A percentile compares a stretch with the other conserved stretches of the same genome.
phyloP scores from a whole-genome alignment of 2,113 vertebrate species.

The Datnioides undecimradiatus region DNA sequence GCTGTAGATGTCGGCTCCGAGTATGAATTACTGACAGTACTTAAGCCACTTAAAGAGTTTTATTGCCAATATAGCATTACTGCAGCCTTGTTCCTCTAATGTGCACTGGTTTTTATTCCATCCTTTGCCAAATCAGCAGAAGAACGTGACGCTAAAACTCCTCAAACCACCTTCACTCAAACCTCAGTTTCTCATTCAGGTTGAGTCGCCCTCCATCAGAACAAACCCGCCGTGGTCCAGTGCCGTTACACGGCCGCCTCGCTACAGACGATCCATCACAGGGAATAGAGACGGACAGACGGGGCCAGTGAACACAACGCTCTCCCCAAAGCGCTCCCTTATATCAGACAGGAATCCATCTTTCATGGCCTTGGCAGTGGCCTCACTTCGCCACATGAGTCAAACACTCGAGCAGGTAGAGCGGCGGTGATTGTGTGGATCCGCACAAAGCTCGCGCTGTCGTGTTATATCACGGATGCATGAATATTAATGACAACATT shows the following conservation, averaged over 20 bases:
- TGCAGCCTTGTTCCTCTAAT: too few relatives aligned
- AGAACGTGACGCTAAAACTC: too few relatives aligned
- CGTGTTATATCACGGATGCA: slow-evolving; percentile 14
- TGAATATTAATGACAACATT: slow-evolving; percentile 54
- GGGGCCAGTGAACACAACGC: neutral
- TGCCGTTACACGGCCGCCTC: slow-evolving; percentile 18
- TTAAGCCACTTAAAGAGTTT: too few relatives aligned
- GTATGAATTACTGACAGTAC: too few relatives aligned
- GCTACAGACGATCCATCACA: slow-evolving; percentile 49
- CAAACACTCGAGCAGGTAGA: neutral
- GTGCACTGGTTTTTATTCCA: too few relatives aligned
- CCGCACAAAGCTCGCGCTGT: neutral
- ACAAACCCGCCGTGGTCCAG: neutral
- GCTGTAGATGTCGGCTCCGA: too few relatives aligned
- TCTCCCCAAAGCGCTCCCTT: neutral
- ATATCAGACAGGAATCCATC: slow-evolving; percentile 22
- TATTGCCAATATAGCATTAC: too few relatives aligned
- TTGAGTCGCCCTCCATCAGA: slow-evolving; percentile 1
- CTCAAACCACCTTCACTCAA: slow-evolving; percentile 36
- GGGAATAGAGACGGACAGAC: slow-evolving; percentile 23
- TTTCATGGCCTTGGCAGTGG: slow-evolving; percentile 8
- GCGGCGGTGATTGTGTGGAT: neutral
- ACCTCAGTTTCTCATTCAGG: slow-evolving; percentile 40
- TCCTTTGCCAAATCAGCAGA: too few relatives aligned
- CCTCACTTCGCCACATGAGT: slow-evolving; percentile 15